These are phyloP conservation scores for Malurus leucopterus DNA, from an alignment of 2,797 vertebrate genomes.

Conservation along the genomic window DNA sequence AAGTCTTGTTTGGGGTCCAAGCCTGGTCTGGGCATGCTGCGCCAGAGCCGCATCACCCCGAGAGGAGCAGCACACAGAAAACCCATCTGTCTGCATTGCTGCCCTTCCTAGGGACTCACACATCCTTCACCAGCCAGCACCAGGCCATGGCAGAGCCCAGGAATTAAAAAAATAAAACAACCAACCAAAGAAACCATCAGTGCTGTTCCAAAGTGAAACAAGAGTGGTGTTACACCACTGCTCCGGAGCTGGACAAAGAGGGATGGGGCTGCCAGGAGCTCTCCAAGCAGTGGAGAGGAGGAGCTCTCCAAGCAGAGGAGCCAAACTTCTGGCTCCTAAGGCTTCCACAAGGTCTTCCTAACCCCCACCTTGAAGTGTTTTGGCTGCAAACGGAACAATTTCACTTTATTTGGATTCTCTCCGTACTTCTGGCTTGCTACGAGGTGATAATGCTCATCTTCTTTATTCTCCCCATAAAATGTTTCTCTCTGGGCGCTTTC, in stretches of 20 bases:
- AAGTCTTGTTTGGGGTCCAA: neutral
- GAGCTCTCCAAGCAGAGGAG: neutral
- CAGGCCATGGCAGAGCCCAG: neutral
- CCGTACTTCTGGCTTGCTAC: neutral
- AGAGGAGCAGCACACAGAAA: neutral
- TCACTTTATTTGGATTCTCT: neutral
- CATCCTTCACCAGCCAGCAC: neutral
- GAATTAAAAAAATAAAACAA: neutral
- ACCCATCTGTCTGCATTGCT: neutral
- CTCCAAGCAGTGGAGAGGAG: neutral
- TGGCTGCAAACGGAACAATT: neutral
- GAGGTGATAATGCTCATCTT: neutral
- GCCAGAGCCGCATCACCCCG: fast-evolving
- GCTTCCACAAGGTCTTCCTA: neutral
- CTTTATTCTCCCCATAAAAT: neutral
- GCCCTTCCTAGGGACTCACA: neutral
- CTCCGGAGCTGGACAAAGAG: neutral
- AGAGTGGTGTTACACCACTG: fast-evolving
- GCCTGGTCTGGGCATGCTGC: neutral
- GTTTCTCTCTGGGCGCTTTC: neutral
- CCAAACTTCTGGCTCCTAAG: neutral
- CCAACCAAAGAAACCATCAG: neutral
- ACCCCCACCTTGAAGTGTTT: fast-evolving
- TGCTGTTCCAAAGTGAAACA: neutral
- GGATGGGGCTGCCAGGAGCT: neutral